phyloP scores from a whole-genome alignment of 2,797 vertebrate genomes.

The Rhabdophis nuchalis region DNA sequence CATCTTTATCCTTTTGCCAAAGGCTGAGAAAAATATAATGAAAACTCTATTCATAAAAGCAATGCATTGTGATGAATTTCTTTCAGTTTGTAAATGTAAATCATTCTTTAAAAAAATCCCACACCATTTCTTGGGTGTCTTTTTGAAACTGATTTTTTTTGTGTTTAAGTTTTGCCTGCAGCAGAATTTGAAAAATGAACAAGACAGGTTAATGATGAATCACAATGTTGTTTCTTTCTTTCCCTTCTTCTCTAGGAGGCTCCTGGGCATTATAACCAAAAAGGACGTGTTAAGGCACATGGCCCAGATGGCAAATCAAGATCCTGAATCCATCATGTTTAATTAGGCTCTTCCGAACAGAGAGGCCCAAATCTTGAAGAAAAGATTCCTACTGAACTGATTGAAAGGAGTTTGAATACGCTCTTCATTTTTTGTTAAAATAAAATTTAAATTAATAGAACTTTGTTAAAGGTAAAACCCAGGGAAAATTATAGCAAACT shows the following conservation, averaged over 20 bases:
- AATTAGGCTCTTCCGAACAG: conserved; percentile 71
- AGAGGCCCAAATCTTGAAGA: conserved; percentile 49
- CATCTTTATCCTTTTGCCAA: conserved; percentile 4
- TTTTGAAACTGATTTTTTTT: neutral
- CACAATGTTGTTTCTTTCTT: conserved; percentile 43
- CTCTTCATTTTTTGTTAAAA: conserved; percentile 40
- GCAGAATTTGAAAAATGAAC: neutral
- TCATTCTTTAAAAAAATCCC: neutral
- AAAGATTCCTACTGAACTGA: conserved; percentile 57
- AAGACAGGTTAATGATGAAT: conserved; percentile 30
- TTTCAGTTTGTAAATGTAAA: neutral
- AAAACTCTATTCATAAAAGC: neutral
- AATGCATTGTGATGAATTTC: neutral
- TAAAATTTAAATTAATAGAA: neutral
- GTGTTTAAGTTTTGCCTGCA: conserved; percentile 7
- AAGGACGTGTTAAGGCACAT: conserved; percentile 97
- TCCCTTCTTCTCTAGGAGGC: conserved; percentile 78
- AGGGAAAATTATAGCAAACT: conserved; percentile 42
- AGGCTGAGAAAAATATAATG: neutral
- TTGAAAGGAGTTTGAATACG: conserved; percentile 43
- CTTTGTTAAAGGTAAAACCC: conserved; percentile 29
- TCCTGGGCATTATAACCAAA: conserved; percentile 98
- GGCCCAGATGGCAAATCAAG: conserved; percentile 99
- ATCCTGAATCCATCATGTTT: conserved; percentile 97
- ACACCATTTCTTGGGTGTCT: neutral